A percentile compares a stretch with the other conserved stretches of the same genome.
Conservation (phyloP, 2,797 vertebrate genomes). For the Phylloscopus collybita region DNA sequence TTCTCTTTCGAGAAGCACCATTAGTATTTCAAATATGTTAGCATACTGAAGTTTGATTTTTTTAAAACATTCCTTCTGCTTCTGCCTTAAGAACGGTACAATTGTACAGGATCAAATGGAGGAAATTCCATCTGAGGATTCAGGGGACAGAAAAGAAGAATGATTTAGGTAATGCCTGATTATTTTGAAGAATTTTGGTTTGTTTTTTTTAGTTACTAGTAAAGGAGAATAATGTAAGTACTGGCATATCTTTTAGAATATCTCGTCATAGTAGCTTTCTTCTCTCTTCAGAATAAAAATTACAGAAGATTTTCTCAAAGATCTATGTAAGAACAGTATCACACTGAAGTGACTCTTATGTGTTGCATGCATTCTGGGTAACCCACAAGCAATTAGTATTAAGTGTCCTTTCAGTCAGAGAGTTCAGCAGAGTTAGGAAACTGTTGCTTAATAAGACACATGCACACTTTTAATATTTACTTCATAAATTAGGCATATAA, state of each 20-base stretch:
- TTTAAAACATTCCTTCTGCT: background rate
- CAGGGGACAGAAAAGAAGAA: background rate
- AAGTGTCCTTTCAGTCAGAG: background rate
- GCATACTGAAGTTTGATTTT: background rate
- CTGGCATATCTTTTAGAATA: background rate
- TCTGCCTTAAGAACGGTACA: background rate
- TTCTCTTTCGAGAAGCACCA: background rate
- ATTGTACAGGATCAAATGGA: background rate
- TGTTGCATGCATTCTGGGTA: background rate
- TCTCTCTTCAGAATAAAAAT: background rate
- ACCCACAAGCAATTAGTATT: background rate
- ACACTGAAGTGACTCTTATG: background rate
- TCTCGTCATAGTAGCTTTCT: background rate
- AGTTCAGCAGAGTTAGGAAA: conserved; percentile 21
- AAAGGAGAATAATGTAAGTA: background rate
- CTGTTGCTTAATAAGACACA: conserved; percentile 34
- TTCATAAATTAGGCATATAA: conserved; percentile 37
- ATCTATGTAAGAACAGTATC: background rate
- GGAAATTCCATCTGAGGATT: background rate
- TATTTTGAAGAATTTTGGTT: background rate
- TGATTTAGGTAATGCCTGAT: background rate
- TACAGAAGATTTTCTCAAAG: background rate
- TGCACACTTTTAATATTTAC: conserved; percentile 19
- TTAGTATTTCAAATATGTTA: background rate
- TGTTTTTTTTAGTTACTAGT: background rate